Evolutionary conservation across 1,140 invertebrate species (phyloP), one percentile per base, ranked within the genome.

Genomic region (Vanessa tameamea): DNA sequence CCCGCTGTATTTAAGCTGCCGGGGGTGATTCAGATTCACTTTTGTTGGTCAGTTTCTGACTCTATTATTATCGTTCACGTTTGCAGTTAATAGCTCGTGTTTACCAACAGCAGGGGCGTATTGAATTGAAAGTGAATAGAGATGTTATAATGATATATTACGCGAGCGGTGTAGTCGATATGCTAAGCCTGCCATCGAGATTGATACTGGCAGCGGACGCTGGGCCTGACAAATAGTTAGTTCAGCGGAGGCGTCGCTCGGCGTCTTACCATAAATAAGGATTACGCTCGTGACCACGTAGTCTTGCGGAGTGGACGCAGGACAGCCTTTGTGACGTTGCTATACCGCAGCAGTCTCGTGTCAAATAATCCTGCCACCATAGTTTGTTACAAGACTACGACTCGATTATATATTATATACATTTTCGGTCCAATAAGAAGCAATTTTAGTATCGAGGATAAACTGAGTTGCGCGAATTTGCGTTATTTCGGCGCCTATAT

Each of bases 201-300:
- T 92, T 91, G 90, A 92, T 92, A 81, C 85, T 72, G 79, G 73
- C 77, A 78, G 73, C 72, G 80, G 78, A 72, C 78, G 80, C 72
- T 77, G 76, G 76, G 79, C 78, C 82, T 92, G 90, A 92, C 87
- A 91, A 91, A 92, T 92, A 86, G 89, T 84, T 80, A 82, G 87
- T 85, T 83, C 79, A 81, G 71, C 79, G 80, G 84, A 91, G 89
- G 86, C 89, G 86, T 90, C 84, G 87, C 80, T 76, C 59, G 80
- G 78, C 87, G 86, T 91, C 87, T 92, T 91, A 86, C 88, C 85
- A 90, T 92, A 92, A 92, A 90, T 90, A 90, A 90, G 89, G 89
- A 91, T 89, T 91, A 92, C 64, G 77, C 23, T 75, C 64, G 78
- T 85, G 87, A 90, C 88, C 90, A 90, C 87, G 80, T 82, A 85